These are phyloP conservation scores for Carassius auratus DNA, from an alignment of 2,113 vertebrate species.

Conservation along the genomic window DNA sequence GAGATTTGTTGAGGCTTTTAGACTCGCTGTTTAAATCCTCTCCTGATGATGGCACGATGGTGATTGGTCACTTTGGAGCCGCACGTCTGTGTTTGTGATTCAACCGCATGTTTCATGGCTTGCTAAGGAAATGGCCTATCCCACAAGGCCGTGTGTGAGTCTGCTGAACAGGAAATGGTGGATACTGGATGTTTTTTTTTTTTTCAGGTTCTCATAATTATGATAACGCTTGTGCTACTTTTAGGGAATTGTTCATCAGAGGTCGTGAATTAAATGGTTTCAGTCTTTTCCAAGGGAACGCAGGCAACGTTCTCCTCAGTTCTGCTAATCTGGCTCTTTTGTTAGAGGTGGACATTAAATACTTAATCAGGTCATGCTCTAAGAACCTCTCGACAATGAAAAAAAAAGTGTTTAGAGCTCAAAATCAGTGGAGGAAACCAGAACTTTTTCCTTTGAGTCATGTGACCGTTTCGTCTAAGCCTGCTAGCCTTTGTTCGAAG, in stretches of 20 bases:
- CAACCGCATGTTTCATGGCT: conserved; percentile 33
- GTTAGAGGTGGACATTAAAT: conserved; percentile 13
- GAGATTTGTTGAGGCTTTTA: neutral
- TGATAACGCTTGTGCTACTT: conserved; percentile 41
- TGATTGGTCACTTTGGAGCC: conserved; percentile 13
- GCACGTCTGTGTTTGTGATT: conserved; percentile 24
- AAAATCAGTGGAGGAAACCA: conserved; percentile 11
- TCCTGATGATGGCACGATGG: neutral
- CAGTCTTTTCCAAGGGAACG: neutral
- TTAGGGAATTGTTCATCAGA: conserved; percentile 25
- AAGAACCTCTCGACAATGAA: neutral
- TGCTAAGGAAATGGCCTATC: conserved; percentile 52
- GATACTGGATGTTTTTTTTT: conserved; percentile 52
- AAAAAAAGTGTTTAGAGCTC: conserved; percentile 6
- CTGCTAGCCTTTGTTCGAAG: conserved; percentile 5
- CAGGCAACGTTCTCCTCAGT: neutral
- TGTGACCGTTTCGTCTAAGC: neutral
- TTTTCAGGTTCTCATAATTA: conserved; percentile 54
- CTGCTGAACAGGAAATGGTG: conserved; percentile 52
- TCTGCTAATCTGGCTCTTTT: conserved; percentile 22
- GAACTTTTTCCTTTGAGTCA: neutral
- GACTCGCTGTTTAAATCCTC: neutral
- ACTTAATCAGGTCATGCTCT: conserved; percentile 14
- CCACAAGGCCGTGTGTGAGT: conserved; percentile 45
- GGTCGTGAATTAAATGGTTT: neutral